Conservation (phyloP, 2,113 vertebrate genomes). For the Lepisosteus osseus region DNA sequence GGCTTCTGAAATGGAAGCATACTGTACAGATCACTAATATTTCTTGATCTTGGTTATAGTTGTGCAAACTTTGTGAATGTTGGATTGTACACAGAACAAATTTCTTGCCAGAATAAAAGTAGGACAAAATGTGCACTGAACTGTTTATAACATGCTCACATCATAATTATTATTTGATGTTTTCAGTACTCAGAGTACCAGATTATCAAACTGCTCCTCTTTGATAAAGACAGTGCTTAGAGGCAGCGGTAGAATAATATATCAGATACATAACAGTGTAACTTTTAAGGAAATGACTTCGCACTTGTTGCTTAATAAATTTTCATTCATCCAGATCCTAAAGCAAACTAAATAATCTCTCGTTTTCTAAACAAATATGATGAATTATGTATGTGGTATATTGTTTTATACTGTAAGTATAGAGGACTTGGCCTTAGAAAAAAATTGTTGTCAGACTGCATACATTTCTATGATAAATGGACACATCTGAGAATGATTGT, state of each 20-base stretch:
- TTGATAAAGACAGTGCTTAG: no score
- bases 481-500: not conserved
- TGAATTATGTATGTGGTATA: not conserved
- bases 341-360: slow-evolving; percentile 7
- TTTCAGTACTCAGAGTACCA: not conserved
- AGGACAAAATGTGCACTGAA: not conserved
- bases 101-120: not conserved
- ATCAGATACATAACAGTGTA: not conserved
- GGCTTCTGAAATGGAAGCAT: no score
- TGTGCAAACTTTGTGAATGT: no score
- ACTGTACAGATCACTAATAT: no score
- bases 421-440: slow-evolving; percentile 6
- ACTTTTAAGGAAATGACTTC: not conserved
- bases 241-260: no score
- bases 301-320: slow-evolving; percentile 1
- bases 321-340: not conserved
- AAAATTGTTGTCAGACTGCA: not conserved
- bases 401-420: not conserved
- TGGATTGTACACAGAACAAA: no score
- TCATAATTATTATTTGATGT: not conserved
- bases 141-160: not conserved
- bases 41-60: no score
- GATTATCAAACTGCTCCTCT: not conserved
- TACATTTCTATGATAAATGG: slow-evolving; percentile 16
- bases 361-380: slow-evolving; percentile 6